Conservation (phyloP, 2,888 invertebrate genomes). For the Sphaerophoria taeniata region DNA sequence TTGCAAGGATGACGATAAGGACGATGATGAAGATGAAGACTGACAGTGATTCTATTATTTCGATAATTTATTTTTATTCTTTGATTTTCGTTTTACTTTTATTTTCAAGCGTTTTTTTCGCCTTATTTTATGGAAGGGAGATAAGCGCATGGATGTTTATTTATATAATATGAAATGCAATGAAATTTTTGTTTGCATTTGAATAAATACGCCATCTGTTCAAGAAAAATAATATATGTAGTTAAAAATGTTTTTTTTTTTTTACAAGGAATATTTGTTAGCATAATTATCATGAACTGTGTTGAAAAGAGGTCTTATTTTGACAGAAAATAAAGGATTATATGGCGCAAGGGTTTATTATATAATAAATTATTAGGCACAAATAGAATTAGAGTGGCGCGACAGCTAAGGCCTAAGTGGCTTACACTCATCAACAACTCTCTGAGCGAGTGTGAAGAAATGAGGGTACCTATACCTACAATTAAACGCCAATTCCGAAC, state of each 20-base stretch:
- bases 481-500: too few species aligned
- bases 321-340: too few species aligned
- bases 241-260: slow-evolving; percentile 7
- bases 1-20: slow-evolving; percentile 58
- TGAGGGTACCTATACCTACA: too few species aligned
- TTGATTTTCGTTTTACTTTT: slow-evolving; percentile 10
- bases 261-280: too few species aligned
- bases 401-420: too few species aligned
- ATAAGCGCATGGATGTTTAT: slow-evolving; percentile 11
- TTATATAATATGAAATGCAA: not conserved
- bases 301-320: too few species aligned
- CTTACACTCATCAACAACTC: too few species aligned
- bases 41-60: slow-evolving; percentile 71
- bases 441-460: too few species aligned
- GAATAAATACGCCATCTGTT: slow-evolving; percentile 28
- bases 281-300: too few species aligned
- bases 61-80: not conserved
- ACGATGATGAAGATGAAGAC: slow-evolving; percentile 54
- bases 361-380: too few species aligned
- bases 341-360: too few species aligned
- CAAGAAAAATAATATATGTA: not conserved
- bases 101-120: not conserved
- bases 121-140: slow-evolving; percentile 45
- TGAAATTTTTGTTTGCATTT: slow-evolving; percentile 13
- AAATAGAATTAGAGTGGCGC: too few species aligned